Percentiles rank a stretch among this genome's conserved stretches.
Evolutionary conservation across 1,140 invertebrate genomes (phyloP).

Genomic region (Teleogryllus occipitalis): DNA sequence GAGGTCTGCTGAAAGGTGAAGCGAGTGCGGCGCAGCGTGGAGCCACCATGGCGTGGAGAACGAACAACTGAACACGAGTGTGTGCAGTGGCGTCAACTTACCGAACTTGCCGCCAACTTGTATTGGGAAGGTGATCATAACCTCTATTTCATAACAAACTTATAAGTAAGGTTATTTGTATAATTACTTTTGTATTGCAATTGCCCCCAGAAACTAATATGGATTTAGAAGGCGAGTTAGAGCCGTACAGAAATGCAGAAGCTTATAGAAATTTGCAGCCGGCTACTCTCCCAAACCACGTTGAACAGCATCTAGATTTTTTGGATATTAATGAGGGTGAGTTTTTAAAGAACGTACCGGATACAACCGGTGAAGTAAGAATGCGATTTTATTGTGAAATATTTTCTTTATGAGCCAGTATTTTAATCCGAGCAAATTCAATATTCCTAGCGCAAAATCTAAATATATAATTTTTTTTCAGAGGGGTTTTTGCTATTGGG

Average conservation of each 20-base stretch:
- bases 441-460: background rate
- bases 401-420: background rate
- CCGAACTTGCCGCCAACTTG: no score
- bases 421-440: background rate
- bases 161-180: no score
- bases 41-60: no score
- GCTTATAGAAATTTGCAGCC: constrained; percentile 25
- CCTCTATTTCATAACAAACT: no score
- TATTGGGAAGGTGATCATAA: no score
- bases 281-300: constrained; percentile 19
- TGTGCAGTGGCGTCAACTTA: no score
- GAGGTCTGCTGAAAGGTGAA: no score
- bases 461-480: constrained; percentile 21
- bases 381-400: background rate
- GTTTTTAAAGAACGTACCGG: background rate
- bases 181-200: no score
- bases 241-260: constrained; percentile 26
- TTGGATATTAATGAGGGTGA: constrained; percentile 28
- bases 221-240: constrained; percentile 5
- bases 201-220: background rate
- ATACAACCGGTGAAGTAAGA: background rate
- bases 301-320: constrained; percentile 28
- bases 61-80: no score
- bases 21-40: no score
- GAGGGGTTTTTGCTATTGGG: constrained; percentile 27